Evolutionary conservation across 64 coral and sea anemone genomes (phyloP), one percentile per base, ranked within the genome.

Genomic region (Pocillopora verrucosa): DNA sequence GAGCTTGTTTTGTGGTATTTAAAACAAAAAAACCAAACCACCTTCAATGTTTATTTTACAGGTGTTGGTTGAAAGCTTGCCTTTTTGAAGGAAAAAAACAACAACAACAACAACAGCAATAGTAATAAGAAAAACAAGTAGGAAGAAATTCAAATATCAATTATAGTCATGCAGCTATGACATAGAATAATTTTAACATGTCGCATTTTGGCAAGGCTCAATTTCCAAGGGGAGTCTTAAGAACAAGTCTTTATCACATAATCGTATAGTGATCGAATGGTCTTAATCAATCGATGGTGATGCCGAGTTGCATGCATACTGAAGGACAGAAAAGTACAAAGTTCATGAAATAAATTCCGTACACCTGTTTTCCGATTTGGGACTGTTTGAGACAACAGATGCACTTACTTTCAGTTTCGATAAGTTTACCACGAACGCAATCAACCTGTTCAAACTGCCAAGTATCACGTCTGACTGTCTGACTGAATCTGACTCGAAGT

Each of bases 311-410:
- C 6, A 78, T n/a, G 57, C 36, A n/a, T 58, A 37, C 17, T 37
- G 45, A 38, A 37, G 41, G 17, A 45, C 16, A 37, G 45, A 76
- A 76, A 41, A 38, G 76, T 30, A 30, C 30, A 58, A 78, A 78
- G n/a, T 57, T 78, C 56, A 12, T 78, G 59, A 58, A 25, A 57
- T 58, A 78, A 5, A 35, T 77, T 77, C 45, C 63, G 12, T 20
- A 58, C 56, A 45, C 76, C 58, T 78, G 76, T 78, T 78, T 78
- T 78, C 76, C 76, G 45, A 56, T 16, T 58, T 51, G 36, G 36
- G 76, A 51, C 16, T 16, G 41, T 78, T 78, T 51, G 11, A 22
- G 13, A 78, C 76, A 78, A 20, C 76, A 78, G 22, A 78, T 13
- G 51, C 45, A 78, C 45, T 59, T 56, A 58, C 76, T 78, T 58